These are phyloP conservation scores for Acropora yongei DNA, from an alignment of 64 coral and sea anemone species.

Conservation along the genomic window DNA sequence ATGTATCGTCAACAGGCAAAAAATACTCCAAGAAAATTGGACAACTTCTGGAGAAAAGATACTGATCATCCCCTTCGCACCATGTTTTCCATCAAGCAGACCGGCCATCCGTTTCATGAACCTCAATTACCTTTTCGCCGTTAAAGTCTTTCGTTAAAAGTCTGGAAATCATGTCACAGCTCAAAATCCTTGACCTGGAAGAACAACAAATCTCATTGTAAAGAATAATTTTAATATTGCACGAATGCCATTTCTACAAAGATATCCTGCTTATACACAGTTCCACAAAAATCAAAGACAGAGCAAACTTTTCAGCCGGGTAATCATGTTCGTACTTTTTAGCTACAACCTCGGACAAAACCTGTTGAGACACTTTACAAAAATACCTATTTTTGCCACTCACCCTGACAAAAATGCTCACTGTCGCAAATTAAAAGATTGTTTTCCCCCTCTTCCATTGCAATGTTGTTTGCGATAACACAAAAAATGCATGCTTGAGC, in stretches of 20 bases:
- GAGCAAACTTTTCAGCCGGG: too few species aligned
- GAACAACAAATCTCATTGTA: background rate
- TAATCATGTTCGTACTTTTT: too few species aligned
- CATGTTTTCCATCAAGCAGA: background rate
- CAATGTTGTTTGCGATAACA: too few species aligned
- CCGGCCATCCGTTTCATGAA: background rate
- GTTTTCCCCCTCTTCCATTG: too few species aligned
- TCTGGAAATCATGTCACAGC: constrained; percentile 2
- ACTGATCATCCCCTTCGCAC: background rate
- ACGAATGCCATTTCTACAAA: background rate
- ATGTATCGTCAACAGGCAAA: background rate
- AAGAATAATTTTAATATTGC: background rate
- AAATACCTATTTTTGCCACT: too few species aligned
- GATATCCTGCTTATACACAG: background rate
- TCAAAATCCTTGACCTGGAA: constrained; percentile 20
- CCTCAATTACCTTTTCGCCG: background rate
- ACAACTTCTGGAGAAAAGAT: constrained; percentile 1
- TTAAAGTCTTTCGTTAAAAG: background rate
- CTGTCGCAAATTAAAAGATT: too few species aligned
- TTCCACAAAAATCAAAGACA: too few species aligned
- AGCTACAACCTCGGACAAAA: too few species aligned
- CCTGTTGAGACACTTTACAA: too few species aligned
- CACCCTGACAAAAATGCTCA: too few species aligned
- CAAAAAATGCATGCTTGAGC: too few species aligned
- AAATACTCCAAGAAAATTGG: constrained; percentile 2